phyloP scores from a whole-genome alignment of 2,797 vertebrate genomes.

The Urocyon cinereoargenteus region DNA sequence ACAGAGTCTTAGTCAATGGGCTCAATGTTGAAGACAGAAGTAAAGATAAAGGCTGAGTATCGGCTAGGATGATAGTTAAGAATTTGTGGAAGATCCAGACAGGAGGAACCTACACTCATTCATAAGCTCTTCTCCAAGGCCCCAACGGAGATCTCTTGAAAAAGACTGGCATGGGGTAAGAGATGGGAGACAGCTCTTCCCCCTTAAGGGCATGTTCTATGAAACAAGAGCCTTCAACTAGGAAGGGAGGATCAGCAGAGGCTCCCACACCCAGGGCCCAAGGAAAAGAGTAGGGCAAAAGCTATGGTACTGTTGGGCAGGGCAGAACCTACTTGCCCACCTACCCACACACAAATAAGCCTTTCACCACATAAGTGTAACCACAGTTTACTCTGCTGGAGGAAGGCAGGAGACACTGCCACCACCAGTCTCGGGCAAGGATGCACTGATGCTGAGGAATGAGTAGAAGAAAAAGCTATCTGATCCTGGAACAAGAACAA shows the following conservation, averaged over 20 bases:
- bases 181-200: neutral
- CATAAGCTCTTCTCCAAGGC: neutral
- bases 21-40: neutral
- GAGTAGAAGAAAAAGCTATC: neutral
- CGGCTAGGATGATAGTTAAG: neutral
- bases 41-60: neutral
- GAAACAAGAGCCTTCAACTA: neutral
- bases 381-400: neutral
- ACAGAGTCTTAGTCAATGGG: neutral
- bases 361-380: neutral
- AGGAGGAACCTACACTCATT: neutral
- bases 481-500: neutral
- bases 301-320: neutral
- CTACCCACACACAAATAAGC: neutral
- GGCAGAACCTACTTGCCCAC: neutral
- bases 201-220: neutral
- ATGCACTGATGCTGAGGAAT: neutral
- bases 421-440: neutral
- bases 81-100: neutral
- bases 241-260: neutral
- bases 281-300: neutral
- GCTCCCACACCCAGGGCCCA: neutral
- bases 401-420: neutral
- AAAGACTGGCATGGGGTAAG: neutral
- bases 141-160: neutral